Conservation (phyloP, 2,797 vertebrate genomes). For the Galaxias olidus region DNA sequence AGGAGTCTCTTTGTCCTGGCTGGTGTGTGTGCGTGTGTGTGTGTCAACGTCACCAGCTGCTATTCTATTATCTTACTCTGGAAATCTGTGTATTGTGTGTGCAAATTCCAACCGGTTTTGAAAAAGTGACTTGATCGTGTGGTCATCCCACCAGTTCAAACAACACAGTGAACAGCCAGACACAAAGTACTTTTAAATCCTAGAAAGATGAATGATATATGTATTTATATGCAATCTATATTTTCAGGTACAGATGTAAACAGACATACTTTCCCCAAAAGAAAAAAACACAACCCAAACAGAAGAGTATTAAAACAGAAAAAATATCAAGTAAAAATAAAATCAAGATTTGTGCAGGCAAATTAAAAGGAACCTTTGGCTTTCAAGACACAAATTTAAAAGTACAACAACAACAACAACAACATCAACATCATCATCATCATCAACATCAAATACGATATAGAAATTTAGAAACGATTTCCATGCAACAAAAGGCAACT, state of each 20-base stretch:
- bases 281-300: slow-evolving; percentile 38
- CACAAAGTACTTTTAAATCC: slow-evolving; percentile 40
- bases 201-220: slow-evolving; percentile 69
- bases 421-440: slow-evolving; percentile 56
- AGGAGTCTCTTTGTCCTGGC: slow-evolving; percentile 47
- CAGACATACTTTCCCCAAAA: slow-evolving; percentile 67
- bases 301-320: slow-evolving; percentile 65
- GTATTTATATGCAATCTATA: slow-evolving; percentile 80
- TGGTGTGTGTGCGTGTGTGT: too few relatives aligned
- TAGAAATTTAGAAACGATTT: slow-evolving; percentile 50
- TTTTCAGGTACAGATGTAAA: slow-evolving; percentile 81
- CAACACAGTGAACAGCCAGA: slow-evolving; percentile 14
- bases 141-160: not conserved
- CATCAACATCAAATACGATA: slow-evolving; percentile 53
- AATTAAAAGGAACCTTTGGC: slow-evolving; percentile 76
- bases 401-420: slow-evolving; percentile 64
- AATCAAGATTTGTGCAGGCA: slow-evolving; percentile 68
- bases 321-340: slow-evolving; percentile 50
- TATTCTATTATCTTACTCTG: slow-evolving; percentile 33
- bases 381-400: slow-evolving; percentile 61
- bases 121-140: not conserved
- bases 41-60: not conserved
- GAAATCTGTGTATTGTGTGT: slow-evolving; percentile 33
- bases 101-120: slow-evolving; percentile 7
- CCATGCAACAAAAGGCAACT: slow-evolving; percentile 78